Base-by-base conservation (phyloP, 2,797 vertebrate species). In the Microchirus variegatus region DNA sequence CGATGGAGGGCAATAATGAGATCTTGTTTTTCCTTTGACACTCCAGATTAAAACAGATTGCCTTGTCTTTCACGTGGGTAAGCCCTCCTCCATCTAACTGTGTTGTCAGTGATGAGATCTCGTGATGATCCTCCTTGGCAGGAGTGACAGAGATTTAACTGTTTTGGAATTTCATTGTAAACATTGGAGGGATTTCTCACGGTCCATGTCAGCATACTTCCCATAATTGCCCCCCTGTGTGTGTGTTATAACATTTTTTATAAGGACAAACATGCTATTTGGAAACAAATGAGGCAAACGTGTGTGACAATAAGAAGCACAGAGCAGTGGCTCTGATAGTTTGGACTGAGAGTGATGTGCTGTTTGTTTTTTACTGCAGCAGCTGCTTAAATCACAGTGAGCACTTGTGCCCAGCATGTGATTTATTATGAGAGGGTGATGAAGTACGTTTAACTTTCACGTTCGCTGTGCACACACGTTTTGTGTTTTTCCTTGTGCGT, bases 131-230 rank as follows among this genome's bases (percentile, higher is more conserved):
- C 52, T 76, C 65, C 61, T 15, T n/a, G 54, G 37, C 68, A 49
- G 59, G 73, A 71, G 67, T 51, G 55, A 81, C 9, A 10, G 50
- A 35, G 58, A 62, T n/a, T n/a, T n/a, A n/a, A n/a, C n/a, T 73
- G 68, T 80, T 79, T 83, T 69, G 81, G 82, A 88, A 85, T 78
- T 67, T 82, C 73, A 80, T 79, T 77, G 75, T 65, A 74, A 84
- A 86, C 75, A 84, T 75, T 70, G 49, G 19, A 85, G 74, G 82
- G 86, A 87, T 88, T 85, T 89, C 83, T 81, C 83, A 83, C 68
- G 77, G 36, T 77, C 56, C 66, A 37, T 62, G 49, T 38, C 1
- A 73, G 67, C 64, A 68, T 22, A 5, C 22, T 80, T 76, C 65
- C 61, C 75, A 84, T 89, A 86, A 72, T 70, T 81, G 59, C 58